Conservation (phyloP, 2,797 vertebrate genomes). For the Megalops cyprinoides region DNA sequence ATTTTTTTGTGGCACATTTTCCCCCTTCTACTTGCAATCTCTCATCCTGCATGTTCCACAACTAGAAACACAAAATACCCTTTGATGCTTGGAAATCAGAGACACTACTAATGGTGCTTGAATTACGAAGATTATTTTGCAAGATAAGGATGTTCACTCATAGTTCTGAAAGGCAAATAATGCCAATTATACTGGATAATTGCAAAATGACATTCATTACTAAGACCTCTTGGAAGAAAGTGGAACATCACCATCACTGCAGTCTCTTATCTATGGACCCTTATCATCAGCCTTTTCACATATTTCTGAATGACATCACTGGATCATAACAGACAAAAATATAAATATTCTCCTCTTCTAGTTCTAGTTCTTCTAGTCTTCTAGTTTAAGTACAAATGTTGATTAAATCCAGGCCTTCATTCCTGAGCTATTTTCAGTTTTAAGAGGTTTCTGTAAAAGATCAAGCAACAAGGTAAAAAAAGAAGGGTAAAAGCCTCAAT, state of each 20-base stretch:
- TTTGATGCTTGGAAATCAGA: constrained; percentile 18
- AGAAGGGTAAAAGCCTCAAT: not conserved
- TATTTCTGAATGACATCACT: not conserved
- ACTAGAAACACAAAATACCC: not conserved
- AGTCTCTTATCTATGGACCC: too few relatives aligned
- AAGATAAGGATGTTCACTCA: not conserved
- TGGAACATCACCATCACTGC: not conserved
- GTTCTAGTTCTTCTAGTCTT: too few relatives aligned
- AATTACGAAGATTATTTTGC: constrained; percentile 11
- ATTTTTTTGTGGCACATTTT: too few relatives aligned
- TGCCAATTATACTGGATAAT: too few relatives aligned
- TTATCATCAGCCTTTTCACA: not conserved
- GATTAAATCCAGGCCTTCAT: too few relatives aligned
- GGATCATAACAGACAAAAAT: not conserved
- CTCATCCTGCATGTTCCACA: too few relatives aligned
- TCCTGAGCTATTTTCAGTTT: not conserved
- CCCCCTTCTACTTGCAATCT: too few relatives aligned
- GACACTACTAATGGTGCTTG: constrained; percentile 2
- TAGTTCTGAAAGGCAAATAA: too few relatives aligned
- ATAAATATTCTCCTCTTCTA: not conserved
- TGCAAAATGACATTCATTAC: too few relatives aligned
- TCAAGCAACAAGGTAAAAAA: not conserved
- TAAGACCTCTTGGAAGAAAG: constrained; percentile 14
- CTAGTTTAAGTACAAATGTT: too few relatives aligned
- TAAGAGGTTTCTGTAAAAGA: not conserved